A percentile compares a stretch with the other conserved stretches of the same genome.
phyloP scores from a whole-genome alignment of 2,888 invertebrate species.

The Deilephila elpenor region DNA sequence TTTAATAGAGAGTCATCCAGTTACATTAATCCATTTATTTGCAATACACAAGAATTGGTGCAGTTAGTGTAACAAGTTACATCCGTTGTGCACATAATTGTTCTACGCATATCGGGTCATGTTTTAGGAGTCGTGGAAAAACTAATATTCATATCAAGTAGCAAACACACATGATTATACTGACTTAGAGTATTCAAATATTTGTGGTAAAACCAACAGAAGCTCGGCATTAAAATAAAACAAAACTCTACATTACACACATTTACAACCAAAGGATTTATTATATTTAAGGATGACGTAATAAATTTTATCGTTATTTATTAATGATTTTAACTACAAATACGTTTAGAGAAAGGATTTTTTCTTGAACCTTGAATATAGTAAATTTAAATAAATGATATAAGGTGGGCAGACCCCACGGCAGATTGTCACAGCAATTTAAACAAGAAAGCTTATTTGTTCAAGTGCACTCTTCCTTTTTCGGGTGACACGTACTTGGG shows the following conservation, averaged over 20 bases:
- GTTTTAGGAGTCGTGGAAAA: background rate
- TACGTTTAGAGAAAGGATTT: background rate
- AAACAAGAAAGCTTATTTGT: conserved; percentile 65
- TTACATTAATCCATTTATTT: conserved; percentile 8
- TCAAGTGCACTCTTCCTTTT: conserved; percentile 72
- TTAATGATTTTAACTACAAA: background rate
- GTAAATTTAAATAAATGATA: background rate
- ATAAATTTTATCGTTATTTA: background rate
- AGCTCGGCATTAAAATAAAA: background rate
- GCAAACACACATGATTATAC: conserved; percentile 9
- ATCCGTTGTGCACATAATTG: conserved; percentile 20
- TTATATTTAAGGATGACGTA: background rate
- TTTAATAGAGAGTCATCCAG: conserved; percentile 6
- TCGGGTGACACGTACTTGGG: conserved; percentile 50
- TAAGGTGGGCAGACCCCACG: background rate
- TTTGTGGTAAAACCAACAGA: conserved; percentile 16
- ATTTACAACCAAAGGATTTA: background rate
- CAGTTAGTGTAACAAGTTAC: conserved; percentile 14
- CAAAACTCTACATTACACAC: background rate
- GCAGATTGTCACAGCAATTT: conserved; percentile 48
- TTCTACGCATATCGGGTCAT: conserved; percentile 15
- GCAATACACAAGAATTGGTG: conserved; percentile 19
- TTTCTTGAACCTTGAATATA: background rate
- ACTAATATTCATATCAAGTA: conserved; percentile 18
- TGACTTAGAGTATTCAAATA: conserved; percentile 9